Evolutionary conservation across 2,113 vertebrate genomes (phyloP), one percentile per base, ranked within the genome.

Genomic region (Hylia prasina): DNA sequence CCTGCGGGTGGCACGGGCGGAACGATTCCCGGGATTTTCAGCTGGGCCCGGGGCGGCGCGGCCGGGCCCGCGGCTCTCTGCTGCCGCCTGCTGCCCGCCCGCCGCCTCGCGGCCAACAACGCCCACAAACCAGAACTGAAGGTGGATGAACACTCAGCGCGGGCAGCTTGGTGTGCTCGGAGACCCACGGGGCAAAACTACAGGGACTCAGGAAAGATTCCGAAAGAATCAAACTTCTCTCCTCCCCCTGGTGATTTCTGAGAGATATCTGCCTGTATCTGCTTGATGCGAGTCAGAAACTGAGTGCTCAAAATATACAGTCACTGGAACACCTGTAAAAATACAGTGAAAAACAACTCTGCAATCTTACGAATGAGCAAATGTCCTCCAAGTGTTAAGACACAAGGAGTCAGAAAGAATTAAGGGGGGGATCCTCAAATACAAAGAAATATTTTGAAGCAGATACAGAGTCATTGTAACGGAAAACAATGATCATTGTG

Each of bases 21-120:
- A 35, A 15, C 15, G 57, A 10, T 6, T 54, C 22, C 21, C 20
- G 1, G 3, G 9, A 23, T 45, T 57, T 44, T 25, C 58, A 13
- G 60, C 20, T 21, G 2, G 1, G 3, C 44, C 57, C 51, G 31
- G 30, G 69, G 48, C 77, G 23, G 47, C 47, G 22, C 12, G 25
- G 72, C 28, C 20, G 20, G 23, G 31, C 30, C 40, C 21, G 39
- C 35, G 31, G 76, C 27, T 57, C 93, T 93, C 73, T 89, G 95
- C 96, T 96, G 97, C 96, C 96, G 53, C 91, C 96, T 80, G 76
- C 76, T 5, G 76, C 35, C 65, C 57, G 45, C 66, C 37, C 44
- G 42, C 51, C 24, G n/a, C n/a, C n/a, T n/a, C n/a, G n/a, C n/a
- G n/a, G n/a, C n/a, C n/a, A n/a, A n/a, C n/a, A n/a, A n/a, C n/a